Conservation (phyloP, 2,888 invertebrate species). For the Tetanocera ferruginea region DNA sequence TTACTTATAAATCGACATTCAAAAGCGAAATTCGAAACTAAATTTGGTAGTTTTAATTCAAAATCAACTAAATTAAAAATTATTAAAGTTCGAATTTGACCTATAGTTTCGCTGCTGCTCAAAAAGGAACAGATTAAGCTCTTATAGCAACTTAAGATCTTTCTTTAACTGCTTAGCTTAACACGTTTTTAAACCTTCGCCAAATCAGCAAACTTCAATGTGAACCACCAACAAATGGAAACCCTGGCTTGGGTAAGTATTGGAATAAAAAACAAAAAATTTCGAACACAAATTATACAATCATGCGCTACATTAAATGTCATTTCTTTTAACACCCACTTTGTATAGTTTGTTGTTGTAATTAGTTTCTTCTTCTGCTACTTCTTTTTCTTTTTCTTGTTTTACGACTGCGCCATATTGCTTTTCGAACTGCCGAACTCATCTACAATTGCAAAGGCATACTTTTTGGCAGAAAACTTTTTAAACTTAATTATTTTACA, state of each 20-base stretch:
- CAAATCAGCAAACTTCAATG: no score
- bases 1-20: no score
- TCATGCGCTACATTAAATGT: conserved; percentile 61
- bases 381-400: neutral
- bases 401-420: conserved; percentile 5
- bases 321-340: neutral
- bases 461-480: conserved; percentile 47
- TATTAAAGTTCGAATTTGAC: no score
- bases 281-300: conserved; percentile 57
- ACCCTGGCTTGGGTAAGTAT: conserved; percentile 10
- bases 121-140: no score
- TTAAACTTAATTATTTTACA: conserved; percentile 56
- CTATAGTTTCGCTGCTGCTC: no score
- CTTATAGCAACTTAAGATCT: no score
- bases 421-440: neutral
- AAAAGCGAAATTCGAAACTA: no score
- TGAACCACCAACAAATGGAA: neutral
- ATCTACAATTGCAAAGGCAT: neutral
- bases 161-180: neutral
- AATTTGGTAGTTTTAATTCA: no score
- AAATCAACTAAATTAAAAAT: no score
- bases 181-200: neutral
- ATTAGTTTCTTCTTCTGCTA: neutral
- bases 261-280: conserved; percentile 29
- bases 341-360: neutral